Evolutionary conservation across 1,140 invertebrate species (phyloP), one percentile per base, ranked within the genome.

Genomic region (Streblospio benedicti): DNA sequence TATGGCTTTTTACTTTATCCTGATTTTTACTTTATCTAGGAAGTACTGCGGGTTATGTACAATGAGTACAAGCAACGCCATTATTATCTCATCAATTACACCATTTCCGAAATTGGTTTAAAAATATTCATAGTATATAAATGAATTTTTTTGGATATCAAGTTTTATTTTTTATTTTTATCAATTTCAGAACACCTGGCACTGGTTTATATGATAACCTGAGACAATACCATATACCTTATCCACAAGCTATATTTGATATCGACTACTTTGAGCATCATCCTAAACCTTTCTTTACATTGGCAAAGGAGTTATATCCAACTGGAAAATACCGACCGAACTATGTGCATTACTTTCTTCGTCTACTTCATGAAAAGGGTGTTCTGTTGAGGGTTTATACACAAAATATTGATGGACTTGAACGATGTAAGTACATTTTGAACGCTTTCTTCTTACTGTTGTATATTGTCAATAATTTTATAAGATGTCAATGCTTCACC

Each of bases 161-260:
- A n/a, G 14, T 57, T 65, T 12, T 38, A 53, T 4, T 63, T 35
- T 61, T 45, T 35, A 64, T 3, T 45, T 56, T 64, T 23, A n/a
- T 41, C 18, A 25, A 58, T 57, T 25, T 91, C 78, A 85, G 93
- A 18, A 92, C 89, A 31, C 91, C 91, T 4, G 87, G 86, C 30
- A 89, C 86, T 63, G 94, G 94, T 2, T 77, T 98, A 1, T 98
- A 97, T 78, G 83, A 89, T 71, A 96, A 96, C 76, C 80, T 97
- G 32, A 81, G 87, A 62, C 92, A 95, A 74, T 96, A 94, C 72
- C 86, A 93, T 67, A 80, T 97, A 44, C 90, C 91, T 0, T 84
- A 93, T 80, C 92, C 93, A n/a, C 87, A 93, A 72, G 87, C 90
- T n/a, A 92, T 97, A 67, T 96, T 97, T 79, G 91, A 95, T 72